phyloP scores from a whole-genome alignment of 2,113 vertebrate genomes.

The Neomonachus schauinslandi region DNA sequence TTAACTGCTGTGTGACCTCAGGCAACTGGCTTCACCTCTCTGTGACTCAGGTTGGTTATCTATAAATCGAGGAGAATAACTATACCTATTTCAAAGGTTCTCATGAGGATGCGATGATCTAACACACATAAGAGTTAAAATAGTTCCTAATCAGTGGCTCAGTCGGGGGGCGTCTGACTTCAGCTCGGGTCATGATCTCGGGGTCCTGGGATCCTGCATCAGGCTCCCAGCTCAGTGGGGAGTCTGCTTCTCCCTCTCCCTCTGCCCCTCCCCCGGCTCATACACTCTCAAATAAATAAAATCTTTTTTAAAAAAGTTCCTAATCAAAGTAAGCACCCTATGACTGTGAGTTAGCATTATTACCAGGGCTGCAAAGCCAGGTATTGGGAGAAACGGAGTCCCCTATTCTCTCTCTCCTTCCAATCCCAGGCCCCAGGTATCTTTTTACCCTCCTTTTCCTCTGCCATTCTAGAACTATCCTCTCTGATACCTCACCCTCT shows the following conservation, averaged over 20 bases:
- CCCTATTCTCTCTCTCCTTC: background rate
- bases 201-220: too few relatives aligned
- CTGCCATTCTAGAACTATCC: background rate
- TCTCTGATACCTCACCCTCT: background rate
- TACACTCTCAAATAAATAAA: background rate
- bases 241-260: too few relatives aligned
- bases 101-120: background rate
- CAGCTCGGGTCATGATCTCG: background rate
- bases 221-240: too few relatives aligned
- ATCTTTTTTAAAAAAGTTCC: background rate
- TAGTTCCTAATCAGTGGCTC: background rate
- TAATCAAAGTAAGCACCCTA: accelerated
- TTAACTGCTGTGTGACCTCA: background rate
- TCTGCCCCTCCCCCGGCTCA: too few relatives aligned
- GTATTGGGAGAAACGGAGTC: background rate
- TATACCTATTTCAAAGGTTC: background rate
- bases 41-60: background rate
- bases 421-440: background rate
- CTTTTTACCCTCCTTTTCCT: background rate
- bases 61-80: background rate
- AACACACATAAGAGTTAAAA: background rate
- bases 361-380: background rate
- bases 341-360: background rate
- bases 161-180: background rate
- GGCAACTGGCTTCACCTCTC: background rate